Evolutionary conservation across 2,113 vertebrate species (phyloP).

Genomic region (Peromyscus maniculatus): DNA sequence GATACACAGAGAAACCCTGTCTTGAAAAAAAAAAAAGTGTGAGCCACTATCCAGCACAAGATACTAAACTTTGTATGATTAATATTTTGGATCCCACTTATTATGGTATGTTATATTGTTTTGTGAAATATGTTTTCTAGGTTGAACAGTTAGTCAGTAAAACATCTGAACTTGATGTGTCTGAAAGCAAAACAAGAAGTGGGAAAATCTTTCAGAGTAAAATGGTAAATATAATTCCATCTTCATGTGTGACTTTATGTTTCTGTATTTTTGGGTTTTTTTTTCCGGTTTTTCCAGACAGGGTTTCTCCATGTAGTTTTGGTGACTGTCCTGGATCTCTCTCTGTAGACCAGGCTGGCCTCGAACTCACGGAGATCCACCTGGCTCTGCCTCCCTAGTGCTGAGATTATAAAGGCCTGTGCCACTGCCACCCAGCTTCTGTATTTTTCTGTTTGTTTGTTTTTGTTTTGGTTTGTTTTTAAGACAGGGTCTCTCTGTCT

Average conservation of each 20-base stretch:
- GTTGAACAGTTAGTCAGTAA: conserved; percentile 88
- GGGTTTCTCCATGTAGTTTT: too few relatives aligned
- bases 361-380: too few relatives aligned
- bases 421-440: too few relatives aligned
- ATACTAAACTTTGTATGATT: conserved; percentile 45
- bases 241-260: conserved; percentile 55
- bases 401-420: too few relatives aligned
- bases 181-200: conserved; percentile 92
- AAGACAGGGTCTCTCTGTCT: neutral
- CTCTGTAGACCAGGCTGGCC: too few relatives aligned
- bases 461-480: too few relatives aligned
- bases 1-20: neutral
- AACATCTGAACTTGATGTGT: conserved; percentile 88
- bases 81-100: conserved; percentile 46
- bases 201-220: conserved; percentile 88
- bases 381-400: too few relatives aligned
- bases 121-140: conserved; percentile 76
- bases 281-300: neutral
- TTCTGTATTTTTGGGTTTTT: conserved; percentile 5
- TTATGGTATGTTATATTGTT: neutral
- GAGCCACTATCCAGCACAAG: neutral
- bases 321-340: too few relatives aligned
- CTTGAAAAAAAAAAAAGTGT: neutral
- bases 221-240: conserved; percentile 65
- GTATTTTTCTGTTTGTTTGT: too few relatives aligned